These are phyloP conservation scores for Caenorhabditis zanzibari DNA, from an alignment of 2,888 invertebrate species.

Conservation along the genomic window DNA sequence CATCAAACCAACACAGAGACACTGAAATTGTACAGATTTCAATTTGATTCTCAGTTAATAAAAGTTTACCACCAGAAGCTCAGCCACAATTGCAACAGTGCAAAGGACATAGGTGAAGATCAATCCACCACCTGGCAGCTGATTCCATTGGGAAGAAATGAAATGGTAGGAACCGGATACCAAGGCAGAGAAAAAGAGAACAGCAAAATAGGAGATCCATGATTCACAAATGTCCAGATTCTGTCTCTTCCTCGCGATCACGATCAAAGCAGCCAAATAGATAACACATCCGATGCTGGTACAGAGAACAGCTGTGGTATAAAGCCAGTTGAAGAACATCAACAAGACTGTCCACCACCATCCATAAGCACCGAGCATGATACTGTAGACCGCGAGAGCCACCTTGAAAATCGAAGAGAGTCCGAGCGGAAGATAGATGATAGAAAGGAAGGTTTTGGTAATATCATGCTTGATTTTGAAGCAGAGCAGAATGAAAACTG, in stretches of 20 bases:
- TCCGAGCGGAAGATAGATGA: constrained; percentile 59
- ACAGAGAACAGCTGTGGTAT: constrained; percentile 43
- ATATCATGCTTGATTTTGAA: constrained; percentile 64
- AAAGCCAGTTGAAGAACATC: constrained; percentile 60
- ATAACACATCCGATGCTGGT: constrained; percentile 50
- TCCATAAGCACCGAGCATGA: constrained; percentile 45
- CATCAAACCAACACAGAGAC: constrained; percentile 37
- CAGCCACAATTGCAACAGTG: constrained; percentile 33
- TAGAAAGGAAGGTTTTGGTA: constrained; percentile 45
- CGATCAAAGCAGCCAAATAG: constrained; percentile 49
- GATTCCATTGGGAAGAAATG: constrained; percentile 52
- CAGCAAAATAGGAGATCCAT: constrained; percentile 50
- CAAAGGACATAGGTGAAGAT: constrained; percentile 48
- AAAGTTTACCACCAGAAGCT: constrained; percentile 47
- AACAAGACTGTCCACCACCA: constrained; percentile 47
- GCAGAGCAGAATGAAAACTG: constrained; percentile 46
- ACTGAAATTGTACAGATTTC: too few species aligned
- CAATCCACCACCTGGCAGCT: constrained; percentile 46
- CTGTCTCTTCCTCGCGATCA: constrained; percentile 44
- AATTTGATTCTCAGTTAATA: too few species aligned
- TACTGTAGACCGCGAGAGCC: constrained; percentile 46
- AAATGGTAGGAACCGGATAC: constrained; percentile 62
- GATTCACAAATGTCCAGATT: constrained; percentile 41
- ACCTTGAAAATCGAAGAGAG: constrained; percentile 61
- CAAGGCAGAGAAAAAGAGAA: constrained; percentile 53